Evolutionary conservation across 2,113 vertebrate species (phyloP).

Genomic region (Promerops cafer): DNA sequence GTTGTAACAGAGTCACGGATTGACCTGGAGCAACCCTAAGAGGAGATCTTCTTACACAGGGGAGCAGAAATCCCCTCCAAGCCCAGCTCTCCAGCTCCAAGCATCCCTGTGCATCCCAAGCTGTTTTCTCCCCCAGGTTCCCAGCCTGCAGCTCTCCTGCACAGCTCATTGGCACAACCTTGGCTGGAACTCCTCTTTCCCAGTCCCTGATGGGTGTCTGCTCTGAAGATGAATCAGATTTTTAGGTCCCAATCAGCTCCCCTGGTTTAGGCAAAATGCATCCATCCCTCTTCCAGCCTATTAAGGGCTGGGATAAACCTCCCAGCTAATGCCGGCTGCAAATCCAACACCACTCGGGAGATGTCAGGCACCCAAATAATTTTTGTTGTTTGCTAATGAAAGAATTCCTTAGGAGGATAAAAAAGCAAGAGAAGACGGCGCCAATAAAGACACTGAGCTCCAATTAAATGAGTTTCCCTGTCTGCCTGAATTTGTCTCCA

Average conservation of each 20-base stretch:
- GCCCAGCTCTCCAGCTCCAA: not conserved
- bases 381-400: slow-evolving; percentile 66
- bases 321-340: slow-evolving; percentile 55
- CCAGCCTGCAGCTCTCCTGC: not conserved
- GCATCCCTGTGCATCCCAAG: not conserved
- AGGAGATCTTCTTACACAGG: rapidly evolving
- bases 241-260: slow-evolving; percentile 67
- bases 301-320: slow-evolving; percentile 59
- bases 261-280: slow-evolving; percentile 57
- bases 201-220: slow-evolving; percentile 33
- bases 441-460: slow-evolving; percentile 43
- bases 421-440: not conserved
- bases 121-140: not conserved
- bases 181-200: slow-evolving; percentile 39
- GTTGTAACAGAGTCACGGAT: not conserved
- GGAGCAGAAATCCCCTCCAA: not conserved
- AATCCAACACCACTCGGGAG: slow-evolving; percentile 39
- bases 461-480: slow-evolving; percentile 57
- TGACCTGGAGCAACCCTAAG: not conserved
- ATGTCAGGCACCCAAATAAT: slow-evolving; percentile 54
- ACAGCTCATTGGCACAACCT: slow-evolving; percentile 57
- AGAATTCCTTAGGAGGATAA: slow-evolving; percentile 31
- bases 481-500: slow-evolving; percentile 49
- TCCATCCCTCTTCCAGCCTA: slow-evolving; percentile 68
- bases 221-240: slow-evolving; percentile 69